Conservation (phyloP, 2,888 invertebrate species). For the Watsonalla binaria region DNA sequence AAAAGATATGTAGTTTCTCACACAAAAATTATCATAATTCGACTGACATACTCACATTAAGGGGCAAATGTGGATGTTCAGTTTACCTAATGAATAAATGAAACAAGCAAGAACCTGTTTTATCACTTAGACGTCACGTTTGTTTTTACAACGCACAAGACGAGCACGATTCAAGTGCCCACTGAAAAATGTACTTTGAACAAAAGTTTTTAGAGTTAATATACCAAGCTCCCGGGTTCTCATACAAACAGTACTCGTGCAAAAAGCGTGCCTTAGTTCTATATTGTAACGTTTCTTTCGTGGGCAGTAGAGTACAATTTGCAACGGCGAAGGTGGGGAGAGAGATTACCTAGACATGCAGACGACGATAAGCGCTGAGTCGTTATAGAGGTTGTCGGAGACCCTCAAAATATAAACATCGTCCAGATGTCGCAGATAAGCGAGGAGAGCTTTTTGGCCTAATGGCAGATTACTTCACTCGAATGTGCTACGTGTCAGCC, state of each 20-base stretch:
- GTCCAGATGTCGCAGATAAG: constrained; percentile 75
- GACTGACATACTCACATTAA: constrained; percentile 41
- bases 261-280: constrained; percentile 23
- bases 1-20: constrained; percentile 16
- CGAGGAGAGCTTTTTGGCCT: constrained; percentile 67
- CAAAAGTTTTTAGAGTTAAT: constrained; percentile 36
- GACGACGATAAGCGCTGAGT: constrained; percentile 65
- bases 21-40: constrained; percentile 41
- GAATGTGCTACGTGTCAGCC: constrained; percentile 49
- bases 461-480: constrained; percentile 71
- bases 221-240: constrained; percentile 24
- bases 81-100: constrained; percentile 27
- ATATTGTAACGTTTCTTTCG: constrained; percentile 38
- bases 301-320: constrained; percentile 41
- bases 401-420: constrained; percentile 76
- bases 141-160: constrained; percentile 24
- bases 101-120: constrained; percentile 30
- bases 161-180: constrained; percentile 16
- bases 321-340: constrained; percentile 24
- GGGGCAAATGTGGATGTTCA: constrained; percentile 44
- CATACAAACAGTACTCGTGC: constrained; percentile 33
- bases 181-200: constrained; percentile 37
- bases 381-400: constrained; percentile 74
- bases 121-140: constrained; percentile 27
- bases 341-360: constrained; percentile 68